phyloP scores from a whole-genome alignment of 2,888 invertebrate genomes.

The Matsumyia berberina region DNA sequence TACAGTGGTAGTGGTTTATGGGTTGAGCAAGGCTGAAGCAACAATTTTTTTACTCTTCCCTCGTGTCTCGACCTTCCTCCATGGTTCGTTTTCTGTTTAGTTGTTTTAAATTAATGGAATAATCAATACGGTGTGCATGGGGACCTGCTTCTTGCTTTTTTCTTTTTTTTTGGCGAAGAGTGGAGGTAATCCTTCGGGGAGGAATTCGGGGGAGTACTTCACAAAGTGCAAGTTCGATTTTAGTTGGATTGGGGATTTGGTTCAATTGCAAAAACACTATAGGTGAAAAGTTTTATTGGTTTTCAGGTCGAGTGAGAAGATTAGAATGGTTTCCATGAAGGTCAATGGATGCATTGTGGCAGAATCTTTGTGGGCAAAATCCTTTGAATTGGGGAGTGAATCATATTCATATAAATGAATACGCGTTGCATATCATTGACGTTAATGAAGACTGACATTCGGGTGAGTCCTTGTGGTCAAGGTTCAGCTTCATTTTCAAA shows the following conservation, averaged over 20 bases:
- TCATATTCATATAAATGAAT: neutral
- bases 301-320: neutral
- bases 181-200: neutral
- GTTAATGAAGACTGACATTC: no score
- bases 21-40: conserved; percentile 65
- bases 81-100: conserved; percentile 27
- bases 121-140: conserved; percentile 66
- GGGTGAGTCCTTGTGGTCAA: no score
- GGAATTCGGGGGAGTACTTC: conserved; percentile 29
- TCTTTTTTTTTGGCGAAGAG: neutral
- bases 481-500: no score
- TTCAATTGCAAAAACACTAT: conserved; percentile 22
- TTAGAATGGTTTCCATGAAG: conserved; percentile 31
- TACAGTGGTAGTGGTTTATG: conserved; percentile 19
- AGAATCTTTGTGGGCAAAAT: no score
- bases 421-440: no score
- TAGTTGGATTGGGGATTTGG: conserved; percentile 37
- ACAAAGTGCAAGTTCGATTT: conserved; percentile 52
- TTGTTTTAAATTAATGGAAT: conserved; percentile 75
- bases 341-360: conserved; percentile 14
- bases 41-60: conserved; percentile 64
- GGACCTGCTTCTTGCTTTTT: no score
- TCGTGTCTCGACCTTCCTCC: conserved; percentile 1
- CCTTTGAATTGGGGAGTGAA: neutral
- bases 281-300: conserved; percentile 37